phyloP scores from a whole-genome alignment of 2,113 vertebrate genomes.

The Platichthys stellatus region DNA sequence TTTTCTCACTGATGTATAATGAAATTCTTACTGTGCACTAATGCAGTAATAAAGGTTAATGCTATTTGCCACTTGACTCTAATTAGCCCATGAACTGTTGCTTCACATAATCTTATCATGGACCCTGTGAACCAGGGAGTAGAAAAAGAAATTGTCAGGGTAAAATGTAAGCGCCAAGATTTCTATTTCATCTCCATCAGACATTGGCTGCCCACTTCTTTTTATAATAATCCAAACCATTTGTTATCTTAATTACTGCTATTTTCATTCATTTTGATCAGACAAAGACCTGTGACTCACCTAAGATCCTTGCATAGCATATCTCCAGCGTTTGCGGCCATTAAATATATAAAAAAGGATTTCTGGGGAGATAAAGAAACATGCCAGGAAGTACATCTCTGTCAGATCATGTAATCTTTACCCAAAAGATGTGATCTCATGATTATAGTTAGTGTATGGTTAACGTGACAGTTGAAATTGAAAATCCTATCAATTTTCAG shows the following conservation, averaged over 20 bases:
- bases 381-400: neutral
- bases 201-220: neutral
- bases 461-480: too few relatives aligned
- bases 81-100: neutral
- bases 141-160: neutral
- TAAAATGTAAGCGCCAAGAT: neutral
- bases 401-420: neutral
- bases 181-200: neutral
- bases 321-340: neutral
- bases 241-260: neutral
- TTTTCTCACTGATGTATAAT: neutral
- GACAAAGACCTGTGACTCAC: constrained; percentile 9
- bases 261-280: neutral
- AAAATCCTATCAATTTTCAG: too few relatives aligned
- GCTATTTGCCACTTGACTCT: neutral
- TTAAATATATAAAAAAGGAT: neutral
- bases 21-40: neutral
- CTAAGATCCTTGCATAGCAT: neutral
- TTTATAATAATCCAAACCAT: neutral
- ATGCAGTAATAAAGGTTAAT: neutral
- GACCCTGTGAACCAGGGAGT: neutral
- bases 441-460: too few relatives aligned
- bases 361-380: neutral
- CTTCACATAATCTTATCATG: neutral
- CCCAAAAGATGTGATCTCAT: neutral